These are phyloP conservation scores for Caretta caretta DNA, from an alignment of 2,113 vertebrate genomes.

Conservation along the genomic window DNA sequence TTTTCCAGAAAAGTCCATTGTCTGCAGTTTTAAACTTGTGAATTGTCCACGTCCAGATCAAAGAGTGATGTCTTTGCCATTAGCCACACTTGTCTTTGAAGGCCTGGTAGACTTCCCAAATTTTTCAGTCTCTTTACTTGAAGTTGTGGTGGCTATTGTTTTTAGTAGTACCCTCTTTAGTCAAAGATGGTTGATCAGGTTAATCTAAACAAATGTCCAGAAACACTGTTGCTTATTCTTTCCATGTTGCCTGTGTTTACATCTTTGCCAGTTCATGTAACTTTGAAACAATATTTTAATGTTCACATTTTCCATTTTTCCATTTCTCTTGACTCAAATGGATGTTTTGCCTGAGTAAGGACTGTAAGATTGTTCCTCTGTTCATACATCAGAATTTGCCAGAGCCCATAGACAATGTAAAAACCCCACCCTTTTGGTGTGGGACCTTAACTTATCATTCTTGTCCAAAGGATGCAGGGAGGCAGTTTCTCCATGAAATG, in stretches of 20 bases:
- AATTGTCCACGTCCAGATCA: neutral
- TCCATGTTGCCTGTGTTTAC: no score
- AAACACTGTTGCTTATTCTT: neutral
- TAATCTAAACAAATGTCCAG: neutral
- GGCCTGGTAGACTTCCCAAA: neutral
- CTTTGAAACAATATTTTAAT: no score
- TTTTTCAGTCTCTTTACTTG: neutral
- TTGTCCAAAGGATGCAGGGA: neutral
- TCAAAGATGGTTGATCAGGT: neutral
- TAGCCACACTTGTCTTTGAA: neutral
- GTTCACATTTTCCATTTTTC: no score
- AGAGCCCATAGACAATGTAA: neutral
- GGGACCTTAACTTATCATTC: neutral
- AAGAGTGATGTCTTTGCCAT: neutral
- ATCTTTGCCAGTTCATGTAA: no score
- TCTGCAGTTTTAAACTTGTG: neutral
- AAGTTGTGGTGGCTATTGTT: neutral
- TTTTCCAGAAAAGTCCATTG: neutral
- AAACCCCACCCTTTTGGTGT: neutral
- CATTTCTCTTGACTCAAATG: neutral
- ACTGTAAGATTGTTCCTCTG: neutral
- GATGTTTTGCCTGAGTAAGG: neutral
- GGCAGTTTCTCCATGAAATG: neutral
- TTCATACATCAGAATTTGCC: neutral
- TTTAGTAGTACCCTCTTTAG: neutral